Percentiles rank a stretch among this genome's conserved stretches.
Evolutionary conservation across 2,797 vertebrate species (phyloP).

Genomic region (Danio tinwini): DNA sequence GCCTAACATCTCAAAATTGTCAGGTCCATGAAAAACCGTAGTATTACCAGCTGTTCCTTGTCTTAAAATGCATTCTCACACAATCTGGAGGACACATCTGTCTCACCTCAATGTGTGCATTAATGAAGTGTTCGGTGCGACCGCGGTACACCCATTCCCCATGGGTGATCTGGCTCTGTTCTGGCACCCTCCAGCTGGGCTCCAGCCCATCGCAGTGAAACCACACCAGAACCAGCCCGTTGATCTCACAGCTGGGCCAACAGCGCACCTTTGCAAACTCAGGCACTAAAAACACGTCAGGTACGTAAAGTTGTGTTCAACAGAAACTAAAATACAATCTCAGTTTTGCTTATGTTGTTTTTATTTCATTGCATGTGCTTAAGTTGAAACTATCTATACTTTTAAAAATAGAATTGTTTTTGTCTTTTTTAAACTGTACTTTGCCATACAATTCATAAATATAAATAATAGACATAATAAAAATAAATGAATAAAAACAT

Average conservation of each 20-base stretch:
- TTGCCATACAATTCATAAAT: too few species aligned
- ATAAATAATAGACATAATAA: too few species aligned
- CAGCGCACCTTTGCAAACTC: conserved; percentile 74
- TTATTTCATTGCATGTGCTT: too few species aligned
- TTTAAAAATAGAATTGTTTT: too few species aligned
- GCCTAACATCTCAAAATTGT: too few species aligned
- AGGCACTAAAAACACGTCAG: conserved; percentile 72
- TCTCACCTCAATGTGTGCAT: conserved; percentile 78
- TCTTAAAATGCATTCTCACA: not conserved
- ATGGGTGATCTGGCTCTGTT: conserved; percentile 72
- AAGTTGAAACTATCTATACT: too few species aligned
- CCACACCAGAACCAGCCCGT: conserved; percentile 80
- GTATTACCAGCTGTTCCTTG: too few species aligned
- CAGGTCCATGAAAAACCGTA: too few species aligned
- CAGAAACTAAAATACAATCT: too few species aligned
- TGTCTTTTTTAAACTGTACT: too few species aligned
- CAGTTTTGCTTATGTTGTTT: too few species aligned
- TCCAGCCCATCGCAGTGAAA: conserved; percentile 77
- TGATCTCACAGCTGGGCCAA: conserved; percentile 81
- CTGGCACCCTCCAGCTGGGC: conserved; percentile 76
- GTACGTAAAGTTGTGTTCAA: not conserved
- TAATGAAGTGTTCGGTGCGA: conserved; percentile 79
- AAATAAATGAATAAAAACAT: too few species aligned
- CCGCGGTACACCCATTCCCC: conserved; percentile 79
- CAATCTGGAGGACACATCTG: not conserved